Evolutionary conservation across 1,140 invertebrate species (phyloP).

Genomic region (Hesperophylax magnus): DNA sequence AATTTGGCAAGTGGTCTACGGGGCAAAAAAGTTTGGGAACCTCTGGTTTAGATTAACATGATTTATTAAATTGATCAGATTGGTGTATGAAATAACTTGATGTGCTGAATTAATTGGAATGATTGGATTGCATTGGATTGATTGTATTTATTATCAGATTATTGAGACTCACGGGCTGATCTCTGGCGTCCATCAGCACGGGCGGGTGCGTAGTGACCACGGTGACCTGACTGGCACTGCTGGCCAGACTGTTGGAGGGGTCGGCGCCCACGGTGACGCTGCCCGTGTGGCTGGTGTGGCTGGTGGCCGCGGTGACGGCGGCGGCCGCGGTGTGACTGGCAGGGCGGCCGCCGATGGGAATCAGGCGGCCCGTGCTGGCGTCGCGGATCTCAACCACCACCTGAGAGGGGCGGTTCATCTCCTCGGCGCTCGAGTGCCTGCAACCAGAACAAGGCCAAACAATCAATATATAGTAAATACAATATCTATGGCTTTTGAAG

Average conservation of each 20-base stretch:
- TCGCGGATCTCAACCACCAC: slow-evolving; percentile 57
- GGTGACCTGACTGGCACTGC: slow-evolving; percentile 82
- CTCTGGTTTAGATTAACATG: too few species aligned
- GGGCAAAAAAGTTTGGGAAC: too few species aligned
- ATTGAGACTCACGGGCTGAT: slow-evolving; percentile 53
- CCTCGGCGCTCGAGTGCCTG: slow-evolving; percentile 14
- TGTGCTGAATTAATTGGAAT: too few species aligned
- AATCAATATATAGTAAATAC: too few species aligned
- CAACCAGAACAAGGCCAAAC: neutral
- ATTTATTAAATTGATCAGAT: too few species aligned
- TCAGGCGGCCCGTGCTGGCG: slow-evolving; percentile 48
- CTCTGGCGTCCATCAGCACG: slow-evolving; percentile 74
- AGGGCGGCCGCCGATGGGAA: slow-evolving; percentile 46
- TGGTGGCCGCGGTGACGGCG: slow-evolving; percentile 71
- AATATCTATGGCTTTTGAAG: too few species aligned
- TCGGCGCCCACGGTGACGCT: slow-evolving; percentile 61
- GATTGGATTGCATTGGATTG: too few species aligned
- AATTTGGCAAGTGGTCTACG: too few species aligned
- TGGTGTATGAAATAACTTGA: too few species aligned
- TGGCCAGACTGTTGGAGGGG: slow-evolving; percentile 78
- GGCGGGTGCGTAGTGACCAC: slow-evolving; percentile 88
- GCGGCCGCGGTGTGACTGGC: slow-evolving; percentile 59
- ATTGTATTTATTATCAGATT: too few species aligned
- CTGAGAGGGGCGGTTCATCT: slow-evolving; percentile 29
- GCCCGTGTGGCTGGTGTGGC: too few species aligned